Evolutionary conservation across 2,113 vertebrate genomes (phyloP).

Genomic region (Saccopteryx bilineata): DNA sequence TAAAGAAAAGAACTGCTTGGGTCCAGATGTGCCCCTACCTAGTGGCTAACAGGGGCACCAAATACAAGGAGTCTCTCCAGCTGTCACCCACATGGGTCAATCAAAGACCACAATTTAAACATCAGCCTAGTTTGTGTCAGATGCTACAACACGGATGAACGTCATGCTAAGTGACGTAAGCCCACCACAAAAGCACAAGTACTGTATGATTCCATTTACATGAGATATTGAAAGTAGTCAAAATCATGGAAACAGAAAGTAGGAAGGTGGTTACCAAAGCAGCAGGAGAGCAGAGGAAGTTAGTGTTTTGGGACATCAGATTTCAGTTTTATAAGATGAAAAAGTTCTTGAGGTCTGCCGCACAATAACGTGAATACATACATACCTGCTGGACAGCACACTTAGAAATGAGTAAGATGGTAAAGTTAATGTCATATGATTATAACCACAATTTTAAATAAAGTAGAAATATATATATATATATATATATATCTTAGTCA

Average conservation of each 20-base stretch:
- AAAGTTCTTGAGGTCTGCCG: not conserved
- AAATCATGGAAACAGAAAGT: conserved; percentile 33
- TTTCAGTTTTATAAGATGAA: conserved; percentile 54
- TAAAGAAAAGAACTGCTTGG: not conserved
- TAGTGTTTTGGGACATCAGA: not conserved
- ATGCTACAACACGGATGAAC: not conserved
- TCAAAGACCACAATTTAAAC: conserved; percentile 27
- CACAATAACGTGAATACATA: conserved; percentile 8
- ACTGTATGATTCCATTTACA: not conserved
- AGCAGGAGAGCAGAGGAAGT: not conserved
- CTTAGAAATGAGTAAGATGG: not conserved
- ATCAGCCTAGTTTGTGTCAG: conserved; percentile 1
- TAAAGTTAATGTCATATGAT: not conserved
- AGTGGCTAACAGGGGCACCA: not conserved
- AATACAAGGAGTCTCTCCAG: not conserved
- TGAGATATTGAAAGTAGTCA: not conserved
- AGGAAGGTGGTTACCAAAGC: conserved; percentile 37
- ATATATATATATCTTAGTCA: not conserved
- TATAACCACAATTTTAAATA: conserved; percentile 52
- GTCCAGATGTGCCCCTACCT: not conserved
- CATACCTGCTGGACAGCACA: not conserved
- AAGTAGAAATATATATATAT: conserved; percentile 28
- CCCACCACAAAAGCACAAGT: conserved; percentile 1
- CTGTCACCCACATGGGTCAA: not conserved
- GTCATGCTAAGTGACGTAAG: conserved; percentile 44